A percentile compares a stretch with the other conserved stretches of the same genome.
phyloP scores from a whole-genome alignment of 2,797 vertebrate genomes.

The Pyrocephalus nanus region DNA sequence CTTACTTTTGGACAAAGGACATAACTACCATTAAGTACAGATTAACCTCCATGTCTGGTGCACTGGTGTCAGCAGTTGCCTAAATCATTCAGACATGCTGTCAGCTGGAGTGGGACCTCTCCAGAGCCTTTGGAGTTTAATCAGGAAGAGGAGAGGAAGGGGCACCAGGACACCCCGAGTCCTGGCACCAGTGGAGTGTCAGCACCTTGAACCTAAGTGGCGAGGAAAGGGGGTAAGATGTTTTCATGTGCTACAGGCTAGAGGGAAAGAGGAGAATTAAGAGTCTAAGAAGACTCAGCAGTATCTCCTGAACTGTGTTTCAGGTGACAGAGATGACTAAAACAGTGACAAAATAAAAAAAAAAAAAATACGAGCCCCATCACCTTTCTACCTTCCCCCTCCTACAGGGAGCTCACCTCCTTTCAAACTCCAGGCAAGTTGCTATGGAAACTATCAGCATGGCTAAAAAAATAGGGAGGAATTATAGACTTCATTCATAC shows the following conservation, averaged over 20 bases:
- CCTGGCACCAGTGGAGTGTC: not conserved
- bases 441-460: slow-evolving; percentile 18
- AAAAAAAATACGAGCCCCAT: not conserved
- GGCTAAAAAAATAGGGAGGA: not conserved
- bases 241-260: not conserved
- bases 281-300: not conserved
- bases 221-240: not conserved
- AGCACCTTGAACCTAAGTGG: not conserved
- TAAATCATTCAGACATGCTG: not conserved
- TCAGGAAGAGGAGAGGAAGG: not conserved
- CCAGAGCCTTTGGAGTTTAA: accelerated
- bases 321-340: not conserved
- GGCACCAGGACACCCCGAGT: accelerated
- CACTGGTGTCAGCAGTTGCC: not conserved
- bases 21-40: not conserved
- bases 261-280: not conserved
- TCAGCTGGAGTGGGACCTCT: not conserved
- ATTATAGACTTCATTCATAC: not conserved
- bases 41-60: not conserved
- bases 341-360: not conserved
- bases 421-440: slow-evolving; percentile 13
- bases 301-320: not conserved
- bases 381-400: not conserved
- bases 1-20: not conserved
- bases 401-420: not conserved